Conservation (phyloP, 2,888 invertebrate species). For the Chrysolina oricalcia region DNA sequence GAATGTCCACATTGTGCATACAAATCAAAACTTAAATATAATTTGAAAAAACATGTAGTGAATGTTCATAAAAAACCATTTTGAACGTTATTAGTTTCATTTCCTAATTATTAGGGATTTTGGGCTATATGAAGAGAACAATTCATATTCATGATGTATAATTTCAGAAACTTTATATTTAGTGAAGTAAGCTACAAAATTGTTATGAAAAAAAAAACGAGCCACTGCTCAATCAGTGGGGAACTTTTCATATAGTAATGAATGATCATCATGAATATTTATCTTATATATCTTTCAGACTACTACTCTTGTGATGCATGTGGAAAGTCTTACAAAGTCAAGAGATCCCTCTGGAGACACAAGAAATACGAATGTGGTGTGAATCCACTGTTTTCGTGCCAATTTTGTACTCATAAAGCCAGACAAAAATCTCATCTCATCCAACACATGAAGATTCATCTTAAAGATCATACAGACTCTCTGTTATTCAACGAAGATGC, state of each 20-base stretch:
- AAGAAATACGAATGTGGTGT: constrained; percentile 59
- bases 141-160: too few species aligned
- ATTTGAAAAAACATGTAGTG: constrained; percentile 50
- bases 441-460: constrained; percentile 34
- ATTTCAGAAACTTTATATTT: too few species aligned
- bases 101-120: background rate
- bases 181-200: too few species aligned
- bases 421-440: constrained; percentile 40
- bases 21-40: constrained; percentile 55
- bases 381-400: constrained; percentile 53
- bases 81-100: background rate
- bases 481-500: background rate
- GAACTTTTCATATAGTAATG: too few species aligned
- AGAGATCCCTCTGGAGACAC: constrained; percentile 54
- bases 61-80: constrained; percentile 34
- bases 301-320: constrained; percentile 34
- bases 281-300: constrained; percentile 25
- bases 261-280: background rate
- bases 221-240: too few species aligned
- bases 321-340: constrained; percentile 41
- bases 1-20: constrained; percentile 53
- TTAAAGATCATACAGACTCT: constrained; percentile 9
- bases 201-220: too few species aligned
- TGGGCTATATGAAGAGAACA: too few species aligned
- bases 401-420: constrained; percentile 37